These are phyloP conservation scores for Microtus richardsoni DNA, from an alignment of 2,113 vertebrate genomes.

Conservation along the genomic window DNA sequence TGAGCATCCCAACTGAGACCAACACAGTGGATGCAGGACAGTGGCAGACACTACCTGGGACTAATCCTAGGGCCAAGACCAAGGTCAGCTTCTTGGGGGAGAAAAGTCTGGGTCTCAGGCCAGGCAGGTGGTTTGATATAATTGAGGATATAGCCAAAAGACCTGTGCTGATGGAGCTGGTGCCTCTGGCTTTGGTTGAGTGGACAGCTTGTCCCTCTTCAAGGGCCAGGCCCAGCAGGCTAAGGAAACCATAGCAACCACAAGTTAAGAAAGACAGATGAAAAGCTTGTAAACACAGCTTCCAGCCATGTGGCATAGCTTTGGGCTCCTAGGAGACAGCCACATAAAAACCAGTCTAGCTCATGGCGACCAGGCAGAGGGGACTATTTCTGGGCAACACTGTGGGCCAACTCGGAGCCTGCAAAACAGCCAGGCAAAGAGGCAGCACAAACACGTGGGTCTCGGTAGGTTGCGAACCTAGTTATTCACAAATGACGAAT, in stretches of 20 bases:
- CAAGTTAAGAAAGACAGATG: slow-evolving; percentile 73
- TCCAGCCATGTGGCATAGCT: slow-evolving; percentile 77
- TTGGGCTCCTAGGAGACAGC: slow-evolving; percentile 77
- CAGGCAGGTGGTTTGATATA: not conserved
- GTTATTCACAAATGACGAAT: not conserved
- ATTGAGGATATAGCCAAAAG: slow-evolving; percentile 31
- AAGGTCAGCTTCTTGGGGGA: not conserved
- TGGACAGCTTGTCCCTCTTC: slow-evolving; percentile 68
- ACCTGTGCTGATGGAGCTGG: not conserved
- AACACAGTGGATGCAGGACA: not conserved
- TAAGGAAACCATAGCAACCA: slow-evolving; percentile 81
- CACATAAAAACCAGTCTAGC: slow-evolving; percentile 70
- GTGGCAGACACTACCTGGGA: not conserved
- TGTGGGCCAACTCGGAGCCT: not conserved
- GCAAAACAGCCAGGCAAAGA: slow-evolving; percentile 53
- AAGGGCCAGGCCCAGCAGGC: slow-evolving; percentile 71
- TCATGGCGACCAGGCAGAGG: slow-evolving; percentile 54
- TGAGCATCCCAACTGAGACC: not conserved
- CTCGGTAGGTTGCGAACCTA: not conserved
- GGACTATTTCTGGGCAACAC: slow-evolving; percentile 63
- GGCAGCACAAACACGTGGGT: not conserved
- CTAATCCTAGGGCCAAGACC: not conserved
- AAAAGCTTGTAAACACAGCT: slow-evolving; percentile 79
- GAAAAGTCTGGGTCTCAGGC: not conserved
- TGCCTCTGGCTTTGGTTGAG: slow-evolving; percentile 62